Base-by-base conservation (phyloP, 2,113 vertebrate species). In the Mohoua ochrocephala region DNA sequence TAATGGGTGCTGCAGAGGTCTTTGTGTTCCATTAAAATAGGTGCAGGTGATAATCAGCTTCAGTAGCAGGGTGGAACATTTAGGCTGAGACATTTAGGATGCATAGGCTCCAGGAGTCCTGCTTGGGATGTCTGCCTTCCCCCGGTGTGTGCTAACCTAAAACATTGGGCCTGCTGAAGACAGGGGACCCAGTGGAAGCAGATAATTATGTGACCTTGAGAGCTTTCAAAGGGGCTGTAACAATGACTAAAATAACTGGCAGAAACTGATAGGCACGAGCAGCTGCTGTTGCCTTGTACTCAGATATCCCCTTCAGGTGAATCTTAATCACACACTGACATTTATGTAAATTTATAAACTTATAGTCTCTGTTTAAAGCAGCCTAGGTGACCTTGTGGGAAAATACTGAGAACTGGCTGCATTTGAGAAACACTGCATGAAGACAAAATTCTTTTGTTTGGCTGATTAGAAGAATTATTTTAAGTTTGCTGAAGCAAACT, bases 51-150 rank as follows among this genome's bases (percentile, higher is more conserved):
- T 39, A 37, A 79, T 71, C 61, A 76, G 28, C 16, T 54, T 50
- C 44, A 35, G 24, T 13, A 50, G 31, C 41, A 28, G 30, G 28
- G n/a, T 22, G 39, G n/a, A 35, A 35, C 76, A 57, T 73, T 74
- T 56, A 31, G 49, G 39, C 27, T 49, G 14, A 12, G 65, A 3
- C 13, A 14, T 71, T 76, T 18, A 44, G 22, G 39, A 15, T 44
- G 4, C 21, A 2, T 4, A 50, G 21, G 39, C 17, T 5, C n/a
- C 42, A 7, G 0, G 4, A 47, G 11, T 49, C 24, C 19, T 77
- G 31, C 39, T 67, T 1, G 0, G 33, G 54, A 56, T 0, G 14
- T 33, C 22, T 77, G 65, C 41, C 27, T 70, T 52, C 54, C 19
- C n/a, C 15, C 27, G 33, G 11, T 13, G 20, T 17, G 31, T 23